A percentile compares a stretch with the other conserved stretches of the same genome.
Evolutionary conservation across 2,797 vertebrate species (phyloP).

Genomic region (Mionectes olivaceus): DNA sequence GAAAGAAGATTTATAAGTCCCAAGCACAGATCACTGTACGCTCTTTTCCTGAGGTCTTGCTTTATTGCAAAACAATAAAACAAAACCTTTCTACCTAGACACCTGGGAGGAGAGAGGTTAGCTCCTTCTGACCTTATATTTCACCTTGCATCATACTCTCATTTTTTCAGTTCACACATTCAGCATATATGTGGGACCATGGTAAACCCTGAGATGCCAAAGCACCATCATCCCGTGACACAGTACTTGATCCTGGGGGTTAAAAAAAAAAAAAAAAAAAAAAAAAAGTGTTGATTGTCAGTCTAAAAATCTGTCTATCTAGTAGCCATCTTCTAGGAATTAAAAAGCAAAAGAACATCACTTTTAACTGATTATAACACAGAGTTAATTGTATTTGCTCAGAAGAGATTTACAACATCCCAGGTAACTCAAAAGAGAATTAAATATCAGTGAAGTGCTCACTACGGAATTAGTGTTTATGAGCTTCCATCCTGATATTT

Average conservation of each 20-base stretch:
- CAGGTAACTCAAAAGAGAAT: not conserved
- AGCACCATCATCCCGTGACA: not conserved
- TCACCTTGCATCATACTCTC: not conserved
- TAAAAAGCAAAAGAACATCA: not conserved
- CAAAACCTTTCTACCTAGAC: not conserved
- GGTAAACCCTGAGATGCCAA: not conserved
- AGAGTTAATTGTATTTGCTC: not conserved
- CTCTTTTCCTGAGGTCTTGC: not conserved
- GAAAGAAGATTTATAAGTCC: not conserved
- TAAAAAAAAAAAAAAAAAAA: not conserved
- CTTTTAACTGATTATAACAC: not conserved
- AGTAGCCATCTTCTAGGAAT: not conserved
- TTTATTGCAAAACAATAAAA: not conserved
- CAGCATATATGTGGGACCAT: not conserved
- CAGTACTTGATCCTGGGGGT: rapidly evolving
- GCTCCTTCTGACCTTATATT: not conserved
- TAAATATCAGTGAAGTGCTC: not conserved
- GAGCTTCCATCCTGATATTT: not conserved
- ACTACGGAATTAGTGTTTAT: not conserved
- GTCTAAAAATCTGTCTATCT: not conserved
- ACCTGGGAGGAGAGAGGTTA: not conserved
- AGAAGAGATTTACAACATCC: not conserved
- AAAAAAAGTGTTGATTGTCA: not conserved
- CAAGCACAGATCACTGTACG: not conserved
- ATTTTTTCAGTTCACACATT: not conserved